Evolutionary conservation across 2,888 invertebrate genomes (phyloP), one percentile per base, ranked within the genome.

Genomic region (Congeria kusceri): DNA sequence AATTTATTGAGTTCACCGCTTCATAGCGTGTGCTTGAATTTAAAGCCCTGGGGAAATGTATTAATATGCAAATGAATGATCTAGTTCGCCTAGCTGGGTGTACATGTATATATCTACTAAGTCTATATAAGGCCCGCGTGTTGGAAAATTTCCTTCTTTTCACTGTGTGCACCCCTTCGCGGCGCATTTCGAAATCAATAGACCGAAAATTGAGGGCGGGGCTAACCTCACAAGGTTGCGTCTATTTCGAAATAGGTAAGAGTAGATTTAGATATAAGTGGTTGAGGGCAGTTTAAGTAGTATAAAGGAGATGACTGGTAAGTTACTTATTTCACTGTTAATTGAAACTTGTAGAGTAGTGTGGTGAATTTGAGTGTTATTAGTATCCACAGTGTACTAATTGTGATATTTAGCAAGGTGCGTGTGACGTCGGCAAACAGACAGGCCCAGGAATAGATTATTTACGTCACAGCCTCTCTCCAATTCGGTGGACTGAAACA

Each of bases 401-500:
- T 59, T 39, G 28, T 65, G n/a, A 49, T 47, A 47, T 27, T 57
- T 66, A 67, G 69, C 64, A 68, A 80, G 67, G 78, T 80, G 69
- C 74, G n/a, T 63, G 83, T 86, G 85, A 86, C 85, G 83, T 86
- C 83, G 83, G 39, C 76, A 84, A 85, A 87, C 84, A 84, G 83
- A 80, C 83, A 84, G 83, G 39, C 4, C 61, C 65, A 47, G 53
- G 18, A 29, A 39, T 62, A 66, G 61, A 59, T 44, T 53, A 65
- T 69, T 61, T 84, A 84, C 86, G 82, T 86, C 83, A 86, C 75
- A 59, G 66, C 78, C 74, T 74, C 69, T 70, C 71, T 79, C 69
- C 65, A 74, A 75, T 68, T 82, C 69, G 78, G 75, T 80, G 78
- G 81, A 83, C 76, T 83, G 71, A 63, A 86, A 86, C 82, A 87